Evolutionary conservation across 2,797 vertebrate genomes (phyloP).

Genomic region (Synaphobranchus kaupii): DNA sequence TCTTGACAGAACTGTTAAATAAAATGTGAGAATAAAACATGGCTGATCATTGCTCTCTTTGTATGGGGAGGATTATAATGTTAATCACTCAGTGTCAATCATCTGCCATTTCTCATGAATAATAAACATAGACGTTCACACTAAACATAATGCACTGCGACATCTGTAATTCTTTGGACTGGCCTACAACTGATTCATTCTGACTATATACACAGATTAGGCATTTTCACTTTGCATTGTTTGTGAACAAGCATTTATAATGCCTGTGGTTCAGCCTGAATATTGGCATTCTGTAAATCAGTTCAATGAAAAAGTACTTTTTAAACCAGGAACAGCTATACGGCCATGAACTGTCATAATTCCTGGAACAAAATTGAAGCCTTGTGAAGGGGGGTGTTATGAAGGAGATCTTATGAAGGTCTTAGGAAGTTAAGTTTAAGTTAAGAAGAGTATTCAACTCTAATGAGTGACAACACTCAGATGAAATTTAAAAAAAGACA

Average conservation of each 20-base stretch:
- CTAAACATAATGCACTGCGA: neutral
- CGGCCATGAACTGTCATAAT: neutral
- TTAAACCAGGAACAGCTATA: neutral
- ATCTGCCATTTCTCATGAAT: neutral
- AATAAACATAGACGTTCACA: neutral
- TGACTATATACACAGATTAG: neutral
- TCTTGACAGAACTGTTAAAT: neutral
- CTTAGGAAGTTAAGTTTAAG: too few relatives aligned
- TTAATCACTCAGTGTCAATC: neutral
- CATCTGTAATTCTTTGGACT: neutral
- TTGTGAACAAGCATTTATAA: neutral
- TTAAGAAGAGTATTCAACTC: neutral
- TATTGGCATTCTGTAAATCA: neutral
- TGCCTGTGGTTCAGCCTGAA: neutral
- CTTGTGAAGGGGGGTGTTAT: neutral
- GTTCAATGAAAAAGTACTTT: neutral
- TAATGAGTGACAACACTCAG: neutral
- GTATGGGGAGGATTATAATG: neutral
- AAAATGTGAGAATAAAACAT: neutral
- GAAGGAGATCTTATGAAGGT: too few relatives aligned
- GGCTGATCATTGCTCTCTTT: neutral
- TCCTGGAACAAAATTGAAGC: neutral
- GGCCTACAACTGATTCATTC: neutral
- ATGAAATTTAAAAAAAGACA: neutral
- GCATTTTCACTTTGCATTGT: neutral